Evolutionary conservation across 2,888 invertebrate genomes (phyloP).

Genomic region (Trissonchulus sp.): DNA sequence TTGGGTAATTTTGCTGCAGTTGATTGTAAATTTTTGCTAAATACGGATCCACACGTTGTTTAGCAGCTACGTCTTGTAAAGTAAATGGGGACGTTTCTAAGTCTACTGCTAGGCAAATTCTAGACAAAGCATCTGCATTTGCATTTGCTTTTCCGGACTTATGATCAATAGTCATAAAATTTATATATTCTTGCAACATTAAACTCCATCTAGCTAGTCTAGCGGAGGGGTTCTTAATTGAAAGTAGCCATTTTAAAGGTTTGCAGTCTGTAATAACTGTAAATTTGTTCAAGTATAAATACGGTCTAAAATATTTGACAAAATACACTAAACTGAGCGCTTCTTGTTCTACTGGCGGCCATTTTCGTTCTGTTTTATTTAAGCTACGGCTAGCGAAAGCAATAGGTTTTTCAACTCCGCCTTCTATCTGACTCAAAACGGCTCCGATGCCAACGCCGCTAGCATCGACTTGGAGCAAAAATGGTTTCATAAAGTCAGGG

Average conservation of each 20-base stretch:
- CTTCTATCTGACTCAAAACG: slow-evolving; percentile 37
- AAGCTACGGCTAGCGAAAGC: slow-evolving; percentile 40
- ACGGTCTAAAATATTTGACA: slow-evolving; percentile 31
- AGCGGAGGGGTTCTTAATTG: slow-evolving; percentile 53
- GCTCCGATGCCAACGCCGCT: slow-evolving; percentile 40
- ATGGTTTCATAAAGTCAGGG: slow-evolving; percentile 35
- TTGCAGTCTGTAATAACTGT: slow-evolving; percentile 32
- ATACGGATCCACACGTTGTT: no score
- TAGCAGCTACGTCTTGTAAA: no score
- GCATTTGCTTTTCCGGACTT: slow-evolving; percentile 52
- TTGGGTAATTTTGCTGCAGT: no score
- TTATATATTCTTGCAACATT: slow-evolving; percentile 51
- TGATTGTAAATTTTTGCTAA: no score
- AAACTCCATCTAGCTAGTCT: slow-evolving; percentile 56
- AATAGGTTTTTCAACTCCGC: slow-evolving; percentile 36
- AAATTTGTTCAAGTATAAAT: slow-evolving; percentile 28
- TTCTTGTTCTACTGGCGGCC: slow-evolving; percentile 40
- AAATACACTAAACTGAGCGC: slow-evolving; percentile 39
- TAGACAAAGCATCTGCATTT: slow-evolving; percentile 53
- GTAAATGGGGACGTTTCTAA: no score
- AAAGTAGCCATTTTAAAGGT: slow-evolving; percentile 37
- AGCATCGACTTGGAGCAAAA: slow-evolving; percentile 40
- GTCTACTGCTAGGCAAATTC: slow-evolving; percentile 41
- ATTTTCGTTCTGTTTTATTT: slow-evolving; percentile 36
- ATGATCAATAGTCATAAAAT: slow-evolving; percentile 48